Evolutionary conservation across 2,113 vertebrate species (phyloP).

Genomic region (Panthera uncia): DNA sequence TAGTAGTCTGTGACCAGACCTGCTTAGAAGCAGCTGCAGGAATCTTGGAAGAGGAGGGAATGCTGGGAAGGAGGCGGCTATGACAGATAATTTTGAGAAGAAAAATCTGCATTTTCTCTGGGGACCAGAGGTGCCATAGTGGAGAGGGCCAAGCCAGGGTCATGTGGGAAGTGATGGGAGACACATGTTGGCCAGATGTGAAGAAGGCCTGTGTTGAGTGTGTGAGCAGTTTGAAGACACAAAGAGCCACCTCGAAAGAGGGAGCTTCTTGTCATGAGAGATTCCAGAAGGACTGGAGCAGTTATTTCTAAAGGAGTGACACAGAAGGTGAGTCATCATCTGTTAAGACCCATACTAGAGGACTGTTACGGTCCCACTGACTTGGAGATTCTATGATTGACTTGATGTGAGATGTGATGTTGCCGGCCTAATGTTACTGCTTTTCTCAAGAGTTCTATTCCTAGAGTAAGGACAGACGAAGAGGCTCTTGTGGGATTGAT

Average conservation of each 20-base stretch:
- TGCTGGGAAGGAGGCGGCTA: not conserved
- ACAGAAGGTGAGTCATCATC: conserved; percentile 54
- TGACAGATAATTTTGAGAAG: not conserved
- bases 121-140: not conserved
- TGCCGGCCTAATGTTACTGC: conserved; percentile 62
- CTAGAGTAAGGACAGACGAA: conserved; percentile 75
- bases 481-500: conserved; percentile 78
- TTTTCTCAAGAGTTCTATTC: conserved; percentile 75
- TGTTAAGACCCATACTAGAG: not conserved
- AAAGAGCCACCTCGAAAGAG: not conserved
- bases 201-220: not conserved
- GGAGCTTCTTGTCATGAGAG: not conserved
- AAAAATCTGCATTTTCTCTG: not conserved
- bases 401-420: conserved; percentile 70
- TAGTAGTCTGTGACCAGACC: not conserved
- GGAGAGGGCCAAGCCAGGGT: not conserved
- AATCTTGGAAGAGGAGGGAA: conserved; percentile 1
- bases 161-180: not conserved
- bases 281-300: not conserved
- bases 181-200: not conserved
- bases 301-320: conserved; percentile 42
- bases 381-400: conserved; percentile 40
- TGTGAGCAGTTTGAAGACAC: not conserved
- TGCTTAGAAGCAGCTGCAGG: not conserved
- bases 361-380: not conserved